Evolutionary conservation across 2,797 vertebrate species (phyloP).

Genomic region (Coranthus polyacanthus): DNA sequence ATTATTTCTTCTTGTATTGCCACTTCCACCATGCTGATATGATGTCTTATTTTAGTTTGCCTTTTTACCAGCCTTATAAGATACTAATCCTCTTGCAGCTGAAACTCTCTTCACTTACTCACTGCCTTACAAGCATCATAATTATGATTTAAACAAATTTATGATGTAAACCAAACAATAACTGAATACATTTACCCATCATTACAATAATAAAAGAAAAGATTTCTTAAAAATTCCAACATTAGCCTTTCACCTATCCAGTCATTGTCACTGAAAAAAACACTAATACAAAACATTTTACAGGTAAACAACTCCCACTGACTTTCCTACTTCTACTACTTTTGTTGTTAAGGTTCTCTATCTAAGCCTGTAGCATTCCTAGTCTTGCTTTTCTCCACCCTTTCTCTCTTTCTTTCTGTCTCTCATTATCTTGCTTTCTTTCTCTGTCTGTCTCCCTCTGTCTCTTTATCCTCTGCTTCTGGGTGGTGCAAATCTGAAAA

Average conservation of each 20-base stretch:
- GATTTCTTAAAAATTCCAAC: conserved; percentile 6
- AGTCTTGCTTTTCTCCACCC: neutral
- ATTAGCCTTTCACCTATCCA: neutral
- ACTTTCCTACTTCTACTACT: conserved; percentile 1
- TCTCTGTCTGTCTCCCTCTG: neutral
- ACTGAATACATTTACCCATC: neutral
- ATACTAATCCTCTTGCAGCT: conserved; percentile 48
- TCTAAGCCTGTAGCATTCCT: conserved; percentile 24
- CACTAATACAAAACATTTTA: conserved; percentile 3
- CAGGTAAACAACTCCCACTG: neutral
- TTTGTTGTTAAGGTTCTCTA: conserved; percentile 20
- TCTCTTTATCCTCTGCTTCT: conserved; percentile 47
- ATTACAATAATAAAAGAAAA: neutral
- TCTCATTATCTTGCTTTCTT: conserved; percentile 15
- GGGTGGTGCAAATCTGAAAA: conserved; percentile 65
- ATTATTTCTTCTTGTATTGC: conserved; percentile 36
- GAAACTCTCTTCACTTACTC: conserved; percentile 30
- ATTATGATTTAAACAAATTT: conserved; percentile 38
- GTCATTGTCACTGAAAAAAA: conserved; percentile 13
- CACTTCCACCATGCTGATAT: conserved; percentile 32
- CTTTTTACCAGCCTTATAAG: conserved; percentile 48
- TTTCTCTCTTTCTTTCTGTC: conserved; percentile 19
- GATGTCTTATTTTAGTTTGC: conserved; percentile 22
- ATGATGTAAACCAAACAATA: conserved; percentile 43
- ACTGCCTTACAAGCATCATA: conserved; percentile 35